Evolutionary conservation across 1,140 invertebrate species (phyloP), one percentile per base, ranked within the genome.

Genomic region (Limonius californicus): DNA sequence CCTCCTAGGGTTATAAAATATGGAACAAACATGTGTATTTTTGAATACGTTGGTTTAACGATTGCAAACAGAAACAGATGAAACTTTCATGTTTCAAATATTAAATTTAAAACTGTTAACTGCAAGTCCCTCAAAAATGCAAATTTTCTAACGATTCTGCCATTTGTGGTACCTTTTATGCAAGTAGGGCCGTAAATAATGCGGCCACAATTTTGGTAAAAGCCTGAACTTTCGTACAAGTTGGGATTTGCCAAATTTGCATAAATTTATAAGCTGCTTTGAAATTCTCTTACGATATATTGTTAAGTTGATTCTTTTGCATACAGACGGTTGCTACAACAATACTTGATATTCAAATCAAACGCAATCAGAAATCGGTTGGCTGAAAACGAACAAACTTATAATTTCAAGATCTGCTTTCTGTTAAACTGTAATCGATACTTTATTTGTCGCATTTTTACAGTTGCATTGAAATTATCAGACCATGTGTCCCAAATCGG

Each of bases 351-450:
- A 50, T 50, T 50, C 45, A 50, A 50, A 50, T 50, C 4, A 18
- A 50, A 50, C 2, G 11, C 12, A 50, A 50, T 50, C 45, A 21
- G 19, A 50, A 50, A 18, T 50, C 45, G 12, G 16, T 50, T 21
- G 15, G 19, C 14, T 50, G 45, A 50, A 50, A 50, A 50, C 45
- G 54, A 55, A 59, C 43, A 39, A 54, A 61, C 54, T 59, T 59
- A 59, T 61, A 61, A 61, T 61, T 61, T 61, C 23, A 53, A 54
- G 53, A 27, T 23, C 47, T 15, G 11, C 45, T 35, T 61, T 43
- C 60, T 56, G 60, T 61, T 61, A 56, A 61, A 61, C 30, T 30
- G 67, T 64, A 68, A 68, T 68, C 54, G 67, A 68, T 68, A 68
- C 65, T 66, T 59, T 62, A 57, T 65, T 50, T 23, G 8, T 54